phyloP scores from a whole-genome alignment of 2,113 vertebrate genomes.

The Gambusia holbrooki region DNA sequence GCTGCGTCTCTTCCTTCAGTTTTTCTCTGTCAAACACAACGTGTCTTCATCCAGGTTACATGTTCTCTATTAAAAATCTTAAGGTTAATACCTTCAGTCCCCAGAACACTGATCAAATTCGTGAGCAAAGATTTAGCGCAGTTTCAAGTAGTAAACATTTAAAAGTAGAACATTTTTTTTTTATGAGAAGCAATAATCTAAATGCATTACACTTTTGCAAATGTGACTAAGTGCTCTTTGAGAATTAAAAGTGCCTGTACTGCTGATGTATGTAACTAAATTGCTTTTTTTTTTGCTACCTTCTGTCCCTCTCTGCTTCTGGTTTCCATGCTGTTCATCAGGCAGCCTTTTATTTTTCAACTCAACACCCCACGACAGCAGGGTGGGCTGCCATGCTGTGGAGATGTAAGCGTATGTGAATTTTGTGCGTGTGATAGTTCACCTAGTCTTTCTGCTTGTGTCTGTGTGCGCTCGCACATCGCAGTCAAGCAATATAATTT shows the following conservation, averaged over 20 bases:
- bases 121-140: conserved; percentile 2
- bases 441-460: background rate
- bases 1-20: conserved; percentile 51
- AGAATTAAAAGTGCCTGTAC: conserved; percentile 39
- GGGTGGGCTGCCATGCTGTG: conserved; percentile 55
- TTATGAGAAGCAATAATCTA: conserved; percentile 28
- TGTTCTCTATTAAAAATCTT: conserved; percentile 6
- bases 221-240: conserved; percentile 38
- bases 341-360: conserved; percentile 4
- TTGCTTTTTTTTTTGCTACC: conserved; percentile 9
- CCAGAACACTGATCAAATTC: conserved; percentile 28
- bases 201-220: background rate
- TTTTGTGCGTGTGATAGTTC: background rate
- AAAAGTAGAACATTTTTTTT: background rate
- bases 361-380: conserved; percentile 49
- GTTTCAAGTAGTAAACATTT: conserved; percentile 16
- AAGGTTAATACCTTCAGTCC: conserved; percentile 20
- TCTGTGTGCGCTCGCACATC: background rate
- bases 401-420: background rate
- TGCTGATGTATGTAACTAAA: conserved; percentile 38
- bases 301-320: conserved; percentile 25
- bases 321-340: conserved; percentile 53
- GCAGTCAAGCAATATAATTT: conserved; percentile 18
- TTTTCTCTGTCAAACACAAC: conserved; percentile 2
- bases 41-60: conserved; percentile 20